phyloP scores from a whole-genome alignment of 2,113 vertebrate genomes.

The Chionodraco myersi region DNA sequence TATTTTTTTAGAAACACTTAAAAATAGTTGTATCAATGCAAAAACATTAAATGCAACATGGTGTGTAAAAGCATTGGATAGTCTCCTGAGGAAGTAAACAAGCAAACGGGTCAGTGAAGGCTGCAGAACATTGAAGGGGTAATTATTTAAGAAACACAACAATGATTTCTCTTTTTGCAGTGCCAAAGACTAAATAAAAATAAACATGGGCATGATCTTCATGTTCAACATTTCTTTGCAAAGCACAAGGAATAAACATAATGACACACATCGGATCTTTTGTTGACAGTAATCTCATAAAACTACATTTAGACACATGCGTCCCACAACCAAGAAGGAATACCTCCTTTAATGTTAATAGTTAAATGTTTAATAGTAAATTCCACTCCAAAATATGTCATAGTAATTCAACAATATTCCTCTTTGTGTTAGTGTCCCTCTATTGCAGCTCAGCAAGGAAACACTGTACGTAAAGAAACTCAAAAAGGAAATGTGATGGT shows the following conservation, averaged over 20 bases:
- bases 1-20: slow-evolving; percentile 33
- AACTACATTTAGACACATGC: slow-evolving; percentile 19
- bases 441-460: background rate
- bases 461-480: background rate
- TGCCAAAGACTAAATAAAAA: slow-evolving; percentile 2
- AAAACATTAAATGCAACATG: slow-evolving; percentile 15
- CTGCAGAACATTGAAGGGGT: slow-evolving; percentile 1
- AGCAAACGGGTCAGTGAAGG: slow-evolving; percentile 9
- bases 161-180: background rate
- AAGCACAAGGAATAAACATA: slow-evolving; percentile 1
- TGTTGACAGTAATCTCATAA: slow-evolving; percentile 40
- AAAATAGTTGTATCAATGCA: slow-evolving; percentile 27
- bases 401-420: too few relatives aligned
- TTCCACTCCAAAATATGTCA: background rate
- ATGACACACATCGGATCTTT: slow-evolving; percentile 11
- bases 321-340: slow-evolving; percentile 1
- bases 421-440: background rate
- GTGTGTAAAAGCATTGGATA: slow-evolving; percentile 29
- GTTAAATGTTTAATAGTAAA: slow-evolving; percentile 9
- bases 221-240: background rate
- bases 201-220: background rate
- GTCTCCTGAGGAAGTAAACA: slow-evolving; percentile 47
- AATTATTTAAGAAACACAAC: background rate
- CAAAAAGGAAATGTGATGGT: too few relatives aligned
- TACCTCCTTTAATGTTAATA: slow-evolving; percentile 29